A percentile compares a stretch with the other conserved stretches of the same genome.
phyloP scores from a whole-genome alignment of 2,888 invertebrate species.

The Scaptomyza cyrtandrae region DNA sequence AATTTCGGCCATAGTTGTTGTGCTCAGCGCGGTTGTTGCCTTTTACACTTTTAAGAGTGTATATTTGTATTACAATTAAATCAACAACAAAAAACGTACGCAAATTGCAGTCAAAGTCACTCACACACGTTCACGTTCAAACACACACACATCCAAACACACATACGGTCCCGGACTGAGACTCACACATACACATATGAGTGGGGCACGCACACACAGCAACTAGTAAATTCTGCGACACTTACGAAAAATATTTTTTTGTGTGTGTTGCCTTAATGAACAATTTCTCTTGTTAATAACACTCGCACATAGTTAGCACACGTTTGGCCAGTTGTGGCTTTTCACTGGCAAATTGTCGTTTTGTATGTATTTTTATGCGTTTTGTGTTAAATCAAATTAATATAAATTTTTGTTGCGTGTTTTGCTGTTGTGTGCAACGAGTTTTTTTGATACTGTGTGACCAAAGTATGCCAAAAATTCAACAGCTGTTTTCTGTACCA shows the following conservation, averaged over 20 bases:
- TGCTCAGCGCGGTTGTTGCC: conserved; percentile 33
- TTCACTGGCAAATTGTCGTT: conserved; percentile 41
- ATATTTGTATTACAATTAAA: conserved; percentile 51
- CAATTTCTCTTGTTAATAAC: conserved; percentile 54
- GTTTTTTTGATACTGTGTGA: conserved; percentile 58
- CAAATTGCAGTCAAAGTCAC: conserved; percentile 76
- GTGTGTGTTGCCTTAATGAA: conserved; percentile 40
- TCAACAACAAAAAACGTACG: conserved; percentile 57
- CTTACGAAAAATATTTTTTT: conserved; percentile 67
- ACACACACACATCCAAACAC: conserved; percentile 9
- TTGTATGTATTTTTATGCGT: conserved; percentile 26
- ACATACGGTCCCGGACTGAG: conserved; percentile 5
- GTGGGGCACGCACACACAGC: conserved; percentile 72
- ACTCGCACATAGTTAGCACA: conserved; percentile 42
- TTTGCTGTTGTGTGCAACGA: conserved; percentile 64
- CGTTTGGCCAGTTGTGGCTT: conserved; percentile 38
- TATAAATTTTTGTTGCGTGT: conserved; percentile 59
- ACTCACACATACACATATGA: conserved; percentile 32
- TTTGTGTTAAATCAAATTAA: conserved; percentile 54
- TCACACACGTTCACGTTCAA: conserved; percentile 34
- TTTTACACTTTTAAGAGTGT: conserved; percentile 40
- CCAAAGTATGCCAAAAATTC: conserved; percentile 23
- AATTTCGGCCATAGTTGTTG: conserved; percentile 35
- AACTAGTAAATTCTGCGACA: conserved; percentile 79
- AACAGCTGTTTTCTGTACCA: conserved; percentile 46